phyloP scores from a whole-genome alignment of 2,113 vertebrate species.

The Amphiprion percula region DNA sequence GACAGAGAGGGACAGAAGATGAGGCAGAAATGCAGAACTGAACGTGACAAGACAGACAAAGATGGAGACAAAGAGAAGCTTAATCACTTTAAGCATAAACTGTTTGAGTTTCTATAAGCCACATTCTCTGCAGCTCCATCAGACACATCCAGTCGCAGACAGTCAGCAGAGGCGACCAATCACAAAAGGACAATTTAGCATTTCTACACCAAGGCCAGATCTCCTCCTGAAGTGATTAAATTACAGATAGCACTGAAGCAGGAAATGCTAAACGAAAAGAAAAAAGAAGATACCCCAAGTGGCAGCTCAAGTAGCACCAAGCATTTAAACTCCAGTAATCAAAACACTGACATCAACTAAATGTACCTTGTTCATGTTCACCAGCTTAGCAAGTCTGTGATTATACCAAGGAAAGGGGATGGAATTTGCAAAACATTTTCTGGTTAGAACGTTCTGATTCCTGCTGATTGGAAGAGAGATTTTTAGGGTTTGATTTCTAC shows the following conservation, averaged over 20 bases:
- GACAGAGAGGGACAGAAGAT: too few species aligned
- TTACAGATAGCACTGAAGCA: neutral
- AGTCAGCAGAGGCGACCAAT: neutral
- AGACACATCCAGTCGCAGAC: neutral
- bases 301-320: too few species aligned
- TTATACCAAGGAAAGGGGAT: too few species aligned
- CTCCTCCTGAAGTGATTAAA: constrained; percentile 5
- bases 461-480: neutral
- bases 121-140: constrained; percentile 16
- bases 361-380: too few species aligned
- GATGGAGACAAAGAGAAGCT: constrained; percentile 19
- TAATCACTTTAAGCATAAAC: constrained; percentile 51
- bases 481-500: neutral
- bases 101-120: constrained; percentile 4
- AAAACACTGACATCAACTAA: too few species aligned
- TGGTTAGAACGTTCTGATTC: neutral
- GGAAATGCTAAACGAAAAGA: neutral
- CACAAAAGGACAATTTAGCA: neutral
- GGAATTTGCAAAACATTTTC: too few species aligned
- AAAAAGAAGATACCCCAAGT: too few species aligned
- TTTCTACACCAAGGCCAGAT: neutral
- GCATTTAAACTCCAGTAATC: too few species aligned
- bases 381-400: too few species aligned
- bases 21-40: neutral
- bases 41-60: constrained; percentile 43